Evolutionary conservation across 2,888 invertebrate genomes (phyloP).

Genomic region (Icerya purchasi): DNA sequence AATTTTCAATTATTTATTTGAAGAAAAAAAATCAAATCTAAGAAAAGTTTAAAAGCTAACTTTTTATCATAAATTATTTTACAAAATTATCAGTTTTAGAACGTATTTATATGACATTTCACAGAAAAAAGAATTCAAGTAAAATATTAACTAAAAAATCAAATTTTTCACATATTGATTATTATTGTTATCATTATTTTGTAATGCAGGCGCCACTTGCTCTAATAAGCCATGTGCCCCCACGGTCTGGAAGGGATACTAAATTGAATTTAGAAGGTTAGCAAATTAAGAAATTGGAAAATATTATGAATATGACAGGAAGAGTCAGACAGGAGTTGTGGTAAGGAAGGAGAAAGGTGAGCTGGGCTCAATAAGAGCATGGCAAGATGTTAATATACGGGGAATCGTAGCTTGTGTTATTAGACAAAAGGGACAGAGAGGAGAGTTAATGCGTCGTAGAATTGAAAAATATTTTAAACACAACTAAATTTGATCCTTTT

Average conservation of each 20-base stretch:
- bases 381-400: background rate
- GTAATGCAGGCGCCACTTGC: background rate
- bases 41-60: too few species aligned
- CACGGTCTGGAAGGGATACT: background rate
- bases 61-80: too few species aligned
- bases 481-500: too few species aligned
- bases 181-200: background rate
- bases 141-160: too few species aligned
- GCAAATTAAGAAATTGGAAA: background rate
- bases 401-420: background rate
- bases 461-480: too few species aligned
- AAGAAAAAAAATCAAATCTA: too few species aligned
- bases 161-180: too few species aligned
- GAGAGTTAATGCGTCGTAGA: background rate
- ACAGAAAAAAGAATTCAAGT: too few species aligned
- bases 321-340: background rate
- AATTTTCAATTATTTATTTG: too few species aligned
- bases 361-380: background rate
- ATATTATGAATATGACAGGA: background rate
- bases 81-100: too few species aligned
- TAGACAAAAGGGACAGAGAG: background rate
- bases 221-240: background rate
- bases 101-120: too few species aligned
- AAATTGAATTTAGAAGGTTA: background rate
- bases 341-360: background rate